Base-by-base conservation (phyloP, 2,888 invertebrate species). In the Anarsia innoxiella region DNA sequence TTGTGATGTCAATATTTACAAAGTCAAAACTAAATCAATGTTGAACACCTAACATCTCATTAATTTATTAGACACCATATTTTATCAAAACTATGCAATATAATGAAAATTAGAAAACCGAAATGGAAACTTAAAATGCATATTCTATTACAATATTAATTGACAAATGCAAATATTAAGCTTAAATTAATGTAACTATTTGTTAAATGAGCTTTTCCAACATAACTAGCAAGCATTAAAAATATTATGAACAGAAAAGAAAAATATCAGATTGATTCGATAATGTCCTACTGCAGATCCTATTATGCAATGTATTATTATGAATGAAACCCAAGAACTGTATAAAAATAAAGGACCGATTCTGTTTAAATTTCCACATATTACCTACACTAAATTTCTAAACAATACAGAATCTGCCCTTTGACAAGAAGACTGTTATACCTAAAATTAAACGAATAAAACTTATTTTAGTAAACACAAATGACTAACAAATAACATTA, bases 1-100 rank as follows among this genome's bases (percentile, higher is more conserved):
- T n/a, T 75, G 78, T 80, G 77, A 78, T 79, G 74, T 67, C 59
- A 57, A 59, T 77, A 78, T 78, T 66, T 78, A 79, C 75, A 79
- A 59, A 39, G 52, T 55, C 52, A 53, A 50, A 57, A 50, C 6
- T 19, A 19, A 19, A 5, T 6, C 19, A 19, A 19, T 19, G 19
- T 19, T n/a, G n/a, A n/a, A n/a, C n/a, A n/a, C n/a, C n/a, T n/a
- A n/a, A n/a, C n/a, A n/a, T n/a, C n/a, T n/a, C n/a, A n/a, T n/a
- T n/a, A n/a, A n/a, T n/a, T n/a, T n/a, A n/a, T n/a, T n/a, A n/a
- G n/a, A n/a, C n/a, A n/a, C n/a, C n/a, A n/a, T n/a, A n/a, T n/a
- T n/a, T n/a, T n/a, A n/a, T n/a, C n/a, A n/a, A n/a, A n/a, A n/a
- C n/a, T n/a, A n/a, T n/a, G n/a, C n/a, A n/a, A n/a, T n/a, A n/a